A percentile compares a stretch with the other conserved stretches of the same genome.
These are phyloP conservation scores for Ptychobarbus kaznakovi DNA, from an alignment of 2,797 vertebrate genomes.

Conservation along the genomic window DNA sequence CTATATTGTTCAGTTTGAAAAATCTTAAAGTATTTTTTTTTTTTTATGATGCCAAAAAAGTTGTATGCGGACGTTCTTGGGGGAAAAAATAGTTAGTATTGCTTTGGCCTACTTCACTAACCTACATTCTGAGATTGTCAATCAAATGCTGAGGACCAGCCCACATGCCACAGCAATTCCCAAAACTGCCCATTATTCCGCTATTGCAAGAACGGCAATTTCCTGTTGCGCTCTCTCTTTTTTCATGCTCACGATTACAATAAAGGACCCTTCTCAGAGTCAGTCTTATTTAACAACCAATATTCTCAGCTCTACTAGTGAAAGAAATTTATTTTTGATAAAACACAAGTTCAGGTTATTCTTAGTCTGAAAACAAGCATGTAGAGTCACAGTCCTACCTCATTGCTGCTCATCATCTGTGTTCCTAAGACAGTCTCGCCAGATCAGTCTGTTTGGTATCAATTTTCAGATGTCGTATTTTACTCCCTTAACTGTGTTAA, in stretches of 20 bases:
- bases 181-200: slow-evolving; percentile 65
- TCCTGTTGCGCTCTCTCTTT: slow-evolving; percentile 20
- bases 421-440: slow-evolving; percentile 69
- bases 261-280: slow-evolving; percentile 49
- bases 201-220: slow-evolving; percentile 40
- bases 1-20: slow-evolving; percentile 58
- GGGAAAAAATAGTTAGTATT: slow-evolving; percentile 54
- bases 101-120: slow-evolving; percentile 67
- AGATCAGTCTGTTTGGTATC: slow-evolving; percentile 39
- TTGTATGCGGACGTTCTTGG: slow-evolving; percentile 53
- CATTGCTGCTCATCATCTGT: slow-evolving; percentile 83
- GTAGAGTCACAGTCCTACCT: slow-evolving; percentile 85
- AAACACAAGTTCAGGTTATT: slow-evolving; percentile 49
- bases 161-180: slow-evolving; percentile 53
- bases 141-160: slow-evolving; percentile 66
- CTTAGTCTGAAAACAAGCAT: slow-evolving; percentile 72
- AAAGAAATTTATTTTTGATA: slow-evolving; percentile 60
- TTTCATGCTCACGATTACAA: slow-evolving; percentile 16
- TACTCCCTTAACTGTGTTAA: background rate
- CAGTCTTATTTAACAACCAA: slow-evolving; percentile 34
- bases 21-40: slow-evolving; percentile 71
- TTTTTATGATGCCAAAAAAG: slow-evolving; percentile 77
- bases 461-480: slow-evolving; percentile 16
- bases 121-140: slow-evolving; percentile 67
- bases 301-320: slow-evolving; percentile 43